Conservation (phyloP, 2,888 invertebrate species). For the Lasius fuliginosus region DNA sequence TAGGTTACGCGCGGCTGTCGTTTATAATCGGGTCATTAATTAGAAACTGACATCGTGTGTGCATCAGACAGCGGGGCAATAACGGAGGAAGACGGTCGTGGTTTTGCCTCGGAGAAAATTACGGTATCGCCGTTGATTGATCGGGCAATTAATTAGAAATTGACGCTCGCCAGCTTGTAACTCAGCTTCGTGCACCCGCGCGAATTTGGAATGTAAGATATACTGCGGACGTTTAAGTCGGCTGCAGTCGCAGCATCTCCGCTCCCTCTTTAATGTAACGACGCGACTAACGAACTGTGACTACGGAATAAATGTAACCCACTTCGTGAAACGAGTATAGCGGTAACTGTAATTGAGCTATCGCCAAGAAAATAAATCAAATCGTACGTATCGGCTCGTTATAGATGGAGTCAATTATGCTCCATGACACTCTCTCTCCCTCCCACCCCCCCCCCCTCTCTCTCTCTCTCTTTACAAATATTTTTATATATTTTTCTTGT, state of each 20-base stretch:
- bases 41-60: conserved; percentile 53
- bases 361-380: conserved; percentile 61
- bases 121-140: conserved; percentile 53
- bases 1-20: conserved; percentile 40
- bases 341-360: conserved; percentile 62
- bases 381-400: conserved; percentile 29
- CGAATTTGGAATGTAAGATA: conserved; percentile 53
- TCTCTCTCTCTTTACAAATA: neutral
- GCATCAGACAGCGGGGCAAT: conserved; percentile 52
- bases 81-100: conserved; percentile 39
- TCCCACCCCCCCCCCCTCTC: neutral
- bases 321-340: conserved; percentile 57
- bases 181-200: conserved; percentile 28
- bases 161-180: conserved; percentile 28
- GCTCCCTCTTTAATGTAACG: conserved; percentile 44
- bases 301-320: conserved; percentile 62
- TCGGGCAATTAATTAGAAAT: conserved; percentile 56
- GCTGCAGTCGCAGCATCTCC: conserved; percentile 33
- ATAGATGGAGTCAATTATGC: conserved; percentile 46
- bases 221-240: conserved; percentile 53
- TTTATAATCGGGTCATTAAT: conserved; percentile 52
- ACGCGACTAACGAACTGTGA: conserved; percentile 57
- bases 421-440: conserved; percentile 3
- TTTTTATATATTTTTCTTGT: neutral
- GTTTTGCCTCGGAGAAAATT: conserved; percentile 53